phyloP scores from a whole-genome alignment of 2,797 vertebrate species.

The Danio aesculapii region DNA sequence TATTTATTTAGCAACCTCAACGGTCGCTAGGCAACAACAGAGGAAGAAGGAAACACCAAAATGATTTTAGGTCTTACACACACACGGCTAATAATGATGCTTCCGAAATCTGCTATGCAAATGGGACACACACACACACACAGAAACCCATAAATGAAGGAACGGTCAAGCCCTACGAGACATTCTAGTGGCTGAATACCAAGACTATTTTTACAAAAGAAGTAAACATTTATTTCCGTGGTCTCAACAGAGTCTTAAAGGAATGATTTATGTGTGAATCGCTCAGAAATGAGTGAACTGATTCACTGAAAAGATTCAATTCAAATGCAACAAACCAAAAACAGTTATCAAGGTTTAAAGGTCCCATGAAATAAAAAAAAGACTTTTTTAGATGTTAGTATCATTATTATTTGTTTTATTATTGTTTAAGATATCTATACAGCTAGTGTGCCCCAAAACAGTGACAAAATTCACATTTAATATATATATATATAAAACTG shows the following conservation, averaged over 20 bases:
- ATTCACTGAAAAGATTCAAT: not conserved
- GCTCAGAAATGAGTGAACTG: not conserved
- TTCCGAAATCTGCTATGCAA: constrained; percentile 27
- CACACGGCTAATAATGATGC: not conserved
- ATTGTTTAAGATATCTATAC: too few species aligned
- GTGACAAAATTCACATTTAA: too few species aligned
- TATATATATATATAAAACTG: too few species aligned
- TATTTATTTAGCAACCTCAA: constrained; percentile 26
- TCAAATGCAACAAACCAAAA: not conserved
- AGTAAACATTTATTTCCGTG: constrained; percentile 27
- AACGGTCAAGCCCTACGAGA: not conserved
- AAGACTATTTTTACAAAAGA: constrained; percentile 41
- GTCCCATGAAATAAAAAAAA: too few species aligned
- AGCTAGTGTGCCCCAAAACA: too few species aligned
- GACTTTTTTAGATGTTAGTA: too few species aligned
- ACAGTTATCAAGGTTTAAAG: too few species aligned
- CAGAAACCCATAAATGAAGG: not conserved
- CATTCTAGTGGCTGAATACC: constrained; percentile 24
- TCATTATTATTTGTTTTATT: too few species aligned
- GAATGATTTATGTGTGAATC: not conserved
- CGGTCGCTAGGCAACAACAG: constrained; percentile 17
- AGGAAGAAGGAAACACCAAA: constrained; percentile 26
- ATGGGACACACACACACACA: not conserved
- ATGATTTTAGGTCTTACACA: not conserved
- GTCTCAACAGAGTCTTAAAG: constrained; percentile 1